Base-by-base conservation (phyloP, 2,888 invertebrate genomes). In the Vesta saturnalis region DNA sequence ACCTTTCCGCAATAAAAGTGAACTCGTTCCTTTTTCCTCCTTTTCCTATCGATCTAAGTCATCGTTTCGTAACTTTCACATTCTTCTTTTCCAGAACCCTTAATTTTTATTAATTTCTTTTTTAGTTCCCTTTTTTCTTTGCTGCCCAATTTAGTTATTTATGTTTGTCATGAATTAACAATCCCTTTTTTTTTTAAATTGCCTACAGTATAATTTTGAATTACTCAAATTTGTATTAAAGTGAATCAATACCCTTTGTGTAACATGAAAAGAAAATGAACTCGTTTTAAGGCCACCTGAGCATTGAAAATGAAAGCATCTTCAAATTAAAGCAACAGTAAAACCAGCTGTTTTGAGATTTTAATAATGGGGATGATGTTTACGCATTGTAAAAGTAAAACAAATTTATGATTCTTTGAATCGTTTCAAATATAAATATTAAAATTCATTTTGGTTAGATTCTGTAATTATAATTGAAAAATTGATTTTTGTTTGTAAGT, bases 281-380 rank as follows among this genome's bases (percentile, higher is more conserved):
- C 8, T 39, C 39, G 39, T n/a, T n/a, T 6, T 6, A 8, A 39
- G n/a, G 8, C 39, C 39, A 39, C 39, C 39, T 39, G 39, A 39
- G 39, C 39, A 39, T n/a, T n/a, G n/a, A 39, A 39, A 39, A 39
- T 39, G n/a, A 39, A 39, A 39, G 39, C 39, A 39, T 39, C 39
- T 39, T n/a, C 39, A 39, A 39, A 39, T 39, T 39, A 23, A 3
- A 8, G 23, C 4, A 23, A 23, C 4, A 23, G 23, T 23, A 23
- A 39, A 39, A 8, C 12, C 39, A 39, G 39, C 8, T 39, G 39
- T 39, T 39, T 39, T n/a, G 3, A 1, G 39, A 39, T 39, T 39
- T 39, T 39, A 39, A 39, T 39, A 39, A 39, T 39, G 8, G 3
- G 39, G 39, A n/a, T 39, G n/a, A 39, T 39, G 39, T 39, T 39